phyloP scores from a whole-genome alignment of 1,140 invertebrate species.

The Trichonephila clavata region DNA sequence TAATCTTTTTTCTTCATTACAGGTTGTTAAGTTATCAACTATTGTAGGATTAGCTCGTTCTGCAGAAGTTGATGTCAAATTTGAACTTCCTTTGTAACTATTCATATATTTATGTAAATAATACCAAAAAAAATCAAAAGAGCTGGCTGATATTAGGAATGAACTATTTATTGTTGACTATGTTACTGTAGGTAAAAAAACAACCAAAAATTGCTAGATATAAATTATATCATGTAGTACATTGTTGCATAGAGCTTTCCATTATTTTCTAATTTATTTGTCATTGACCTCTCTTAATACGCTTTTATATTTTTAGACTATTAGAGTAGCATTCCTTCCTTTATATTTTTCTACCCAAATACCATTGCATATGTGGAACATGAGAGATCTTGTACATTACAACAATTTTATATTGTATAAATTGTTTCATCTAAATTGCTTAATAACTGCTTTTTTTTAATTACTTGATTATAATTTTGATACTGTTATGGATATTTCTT shows the following conservation, averaged over 20 bases:
- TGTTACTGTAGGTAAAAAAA: neutral
- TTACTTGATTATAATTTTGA: neutral
- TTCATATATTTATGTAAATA: slow-evolving; percentile 49
- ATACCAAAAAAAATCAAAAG: slow-evolving; percentile 44
- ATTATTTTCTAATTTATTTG: slow-evolving; percentile 50
- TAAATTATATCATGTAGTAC: slow-evolving; percentile 30
- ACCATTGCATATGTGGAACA: neutral
- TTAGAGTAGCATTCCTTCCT: neutral
- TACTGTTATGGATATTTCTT: neutral
- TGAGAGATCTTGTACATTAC: neutral
- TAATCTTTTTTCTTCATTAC: slow-evolving; percentile 76
- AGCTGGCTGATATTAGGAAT: neutral
- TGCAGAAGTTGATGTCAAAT: slow-evolving; percentile 96
- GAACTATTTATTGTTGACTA: slow-evolving; percentile 51
- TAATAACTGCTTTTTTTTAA: neutral
- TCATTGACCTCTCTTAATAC: slow-evolving; percentile 6
- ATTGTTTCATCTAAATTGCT: neutral
- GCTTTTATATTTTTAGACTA: neutral
- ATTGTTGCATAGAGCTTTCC: slow-evolving; percentile 26
- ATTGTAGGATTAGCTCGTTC: slow-evolving; percentile 95
- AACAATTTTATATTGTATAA: neutral
- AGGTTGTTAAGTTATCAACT: slow-evolving; percentile 93
- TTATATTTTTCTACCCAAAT: neutral
- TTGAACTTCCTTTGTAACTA: slow-evolving; percentile 92
- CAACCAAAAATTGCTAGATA: slow-evolving; percentile 35